Percentiles rank a stretch among this genome's conserved stretches.
Evolutionary conservation across 1,140 invertebrate genomes (phyloP).

Genomic region (Himalopsyche phryganea): DNA sequence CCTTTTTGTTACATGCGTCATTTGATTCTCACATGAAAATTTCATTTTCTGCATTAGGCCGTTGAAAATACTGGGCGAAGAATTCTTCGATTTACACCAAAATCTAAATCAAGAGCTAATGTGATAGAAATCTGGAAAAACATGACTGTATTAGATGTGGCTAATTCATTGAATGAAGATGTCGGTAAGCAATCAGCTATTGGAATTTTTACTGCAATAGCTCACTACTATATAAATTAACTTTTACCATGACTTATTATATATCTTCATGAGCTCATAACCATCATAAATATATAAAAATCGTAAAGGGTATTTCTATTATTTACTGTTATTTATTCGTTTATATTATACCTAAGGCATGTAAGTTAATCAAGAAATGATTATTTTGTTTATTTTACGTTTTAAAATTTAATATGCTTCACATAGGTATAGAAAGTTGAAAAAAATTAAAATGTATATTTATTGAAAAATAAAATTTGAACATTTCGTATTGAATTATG

Average conservation of each 20-base stretch:
- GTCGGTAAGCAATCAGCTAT: conserved; percentile 41
- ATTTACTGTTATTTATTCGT: too few relatives aligned
- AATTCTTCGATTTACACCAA: conserved; percentile 45
- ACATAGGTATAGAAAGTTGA: too few relatives aligned
- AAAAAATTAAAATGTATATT: too few relatives aligned
- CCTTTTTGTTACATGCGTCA: too few relatives aligned
- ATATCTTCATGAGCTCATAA: background rate
- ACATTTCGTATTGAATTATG: too few relatives aligned
- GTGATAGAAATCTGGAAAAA: conserved; percentile 69
- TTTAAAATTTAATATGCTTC: too few relatives aligned
- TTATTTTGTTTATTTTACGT: too few relatives aligned
- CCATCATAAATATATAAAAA: conserved; percentile 14
- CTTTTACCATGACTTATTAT: too few relatives aligned
- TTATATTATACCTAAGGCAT: too few relatives aligned
- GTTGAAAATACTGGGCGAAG: conserved; percentile 39
- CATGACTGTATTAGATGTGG: conserved; percentile 74
- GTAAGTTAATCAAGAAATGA: too few relatives aligned
- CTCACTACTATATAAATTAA: background rate
- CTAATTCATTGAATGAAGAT: conserved; percentile 57
- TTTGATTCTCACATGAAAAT: too few relatives aligned
- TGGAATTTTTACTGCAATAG: background rate
- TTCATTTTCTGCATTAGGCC: conserved; percentile 33
- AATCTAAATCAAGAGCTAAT: conserved; percentile 40
- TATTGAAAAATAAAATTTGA: too few relatives aligned
- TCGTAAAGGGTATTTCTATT: conserved; percentile 9